Percentiles rank a stretch among this genome's conserved stretches.
Evolutionary conservation across 2,888 invertebrate genomes (phyloP).

Genomic region (Cataglyphis rosenhaueri): DNA sequence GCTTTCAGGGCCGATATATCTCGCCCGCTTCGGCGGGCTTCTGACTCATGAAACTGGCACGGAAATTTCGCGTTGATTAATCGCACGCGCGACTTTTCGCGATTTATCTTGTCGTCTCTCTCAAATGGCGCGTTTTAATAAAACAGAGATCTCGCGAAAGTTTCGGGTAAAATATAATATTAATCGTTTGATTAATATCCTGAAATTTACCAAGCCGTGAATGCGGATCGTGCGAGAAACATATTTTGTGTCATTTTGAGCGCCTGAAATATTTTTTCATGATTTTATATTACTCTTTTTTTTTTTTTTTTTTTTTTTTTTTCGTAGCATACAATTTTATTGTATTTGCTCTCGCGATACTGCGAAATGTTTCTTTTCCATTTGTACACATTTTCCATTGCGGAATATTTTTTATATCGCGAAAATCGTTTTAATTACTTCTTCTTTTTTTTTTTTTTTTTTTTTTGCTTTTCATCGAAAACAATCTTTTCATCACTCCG

Average conservation of each 20-base stretch:
- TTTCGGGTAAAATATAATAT: background rate
- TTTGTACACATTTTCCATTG: constrained; percentile 15
- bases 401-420: constrained; percentile 19
- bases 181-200: constrained; percentile 35
- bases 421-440: constrained; percentile 24
- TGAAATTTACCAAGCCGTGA: constrained; percentile 3
- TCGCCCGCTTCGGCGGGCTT: constrained; percentile 17
- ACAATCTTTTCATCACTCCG: background rate
- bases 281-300: background rate
- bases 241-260: background rate
- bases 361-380: constrained; percentile 37
- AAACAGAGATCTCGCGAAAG: constrained; percentile 12
- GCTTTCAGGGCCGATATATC: constrained; percentile 54
- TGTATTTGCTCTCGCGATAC: constrained; percentile 26
- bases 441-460: constrained; percentile 4
- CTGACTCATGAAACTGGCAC: constrained; percentile 49
- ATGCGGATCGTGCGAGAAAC: background rate
- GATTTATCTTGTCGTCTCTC: constrained; percentile 49
- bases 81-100: constrained; percentile 37
- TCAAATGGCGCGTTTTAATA: constrained; percentile 45
- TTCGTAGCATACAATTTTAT: constrained; percentile 11
- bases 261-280: constrained; percentile 13
- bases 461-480: background rate
- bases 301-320: too few species aligned
- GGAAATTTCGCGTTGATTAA: constrained; percentile 48